phyloP scores from a whole-genome alignment of 2,113 vertebrate species.

The Bolborhynchus lineola region DNA sequence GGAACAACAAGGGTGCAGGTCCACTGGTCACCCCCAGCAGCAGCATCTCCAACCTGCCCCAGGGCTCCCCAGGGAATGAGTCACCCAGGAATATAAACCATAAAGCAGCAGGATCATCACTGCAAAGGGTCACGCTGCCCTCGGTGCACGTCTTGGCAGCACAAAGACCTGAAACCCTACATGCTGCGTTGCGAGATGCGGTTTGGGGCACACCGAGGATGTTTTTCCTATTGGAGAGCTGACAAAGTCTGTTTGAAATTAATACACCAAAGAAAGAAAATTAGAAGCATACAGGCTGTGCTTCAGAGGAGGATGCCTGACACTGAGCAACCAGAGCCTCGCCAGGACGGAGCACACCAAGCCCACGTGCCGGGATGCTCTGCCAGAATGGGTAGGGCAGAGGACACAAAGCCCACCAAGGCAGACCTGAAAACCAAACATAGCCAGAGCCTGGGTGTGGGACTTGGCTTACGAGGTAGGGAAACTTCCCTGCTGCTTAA shows the following conservation, averaged over 20 bases:
- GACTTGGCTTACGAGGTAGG: background rate
- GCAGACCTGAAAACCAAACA: rapidly evolving
- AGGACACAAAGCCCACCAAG: rapidly evolving
- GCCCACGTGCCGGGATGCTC: background rate
- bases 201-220: background rate
- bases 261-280: conserved; percentile 8
- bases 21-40: background rate
- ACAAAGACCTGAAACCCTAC: background rate
- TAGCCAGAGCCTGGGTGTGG: background rate
- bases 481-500: background rate
- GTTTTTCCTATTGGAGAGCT: background rate
- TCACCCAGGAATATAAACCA: rapidly evolving
- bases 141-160: background rate
- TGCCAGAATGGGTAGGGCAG: rapidly evolving
- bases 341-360: background rate
- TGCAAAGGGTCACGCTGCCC: background rate
- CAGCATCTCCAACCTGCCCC: background rate
- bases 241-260: conserved; percentile 43
- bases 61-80: rapidly evolving
- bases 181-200: background rate
- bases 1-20: background rate
- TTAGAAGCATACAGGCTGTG: conserved; percentile 4
- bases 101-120: background rate
- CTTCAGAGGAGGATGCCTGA: background rate
- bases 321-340: background rate